Conservation (phyloP, 2,888 invertebrate species). For the Marronus borbonicus region DNA sequence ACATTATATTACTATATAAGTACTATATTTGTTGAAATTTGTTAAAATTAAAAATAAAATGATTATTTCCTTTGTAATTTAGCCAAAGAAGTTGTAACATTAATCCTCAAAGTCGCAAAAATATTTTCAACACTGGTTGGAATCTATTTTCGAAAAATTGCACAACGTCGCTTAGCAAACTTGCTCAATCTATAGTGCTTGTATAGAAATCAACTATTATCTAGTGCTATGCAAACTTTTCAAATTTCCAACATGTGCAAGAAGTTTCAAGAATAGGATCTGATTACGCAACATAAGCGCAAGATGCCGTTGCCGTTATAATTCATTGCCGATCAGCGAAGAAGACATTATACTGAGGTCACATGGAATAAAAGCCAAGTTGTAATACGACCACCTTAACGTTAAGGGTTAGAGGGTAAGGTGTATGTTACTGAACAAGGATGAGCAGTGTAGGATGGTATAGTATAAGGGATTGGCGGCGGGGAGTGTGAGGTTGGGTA, state of each 20-base stretch:
- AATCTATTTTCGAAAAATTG: no score
- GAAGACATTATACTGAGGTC: conserved; percentile 29
- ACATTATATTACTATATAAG: no score
- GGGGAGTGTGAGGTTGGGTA: conserved; percentile 51
- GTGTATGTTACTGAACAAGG: conserved; percentile 59
- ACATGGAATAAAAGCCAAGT: conserved; percentile 55
- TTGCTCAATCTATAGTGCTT: no score
- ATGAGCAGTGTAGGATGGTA: conserved; percentile 54
- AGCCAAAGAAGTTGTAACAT: no score
- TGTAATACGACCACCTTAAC: conserved; percentile 59
- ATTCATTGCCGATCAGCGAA: conserved; percentile 32
- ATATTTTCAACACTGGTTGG: no score
- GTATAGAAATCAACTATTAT: no score
- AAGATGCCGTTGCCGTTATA: conserved; percentile 14
- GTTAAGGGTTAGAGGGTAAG: conserved; percentile 60
- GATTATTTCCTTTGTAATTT: no score
- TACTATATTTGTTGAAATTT: no score
- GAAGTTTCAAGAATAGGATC: conserved; percentile 7
- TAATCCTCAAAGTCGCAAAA: no score
- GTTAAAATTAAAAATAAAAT: no score
- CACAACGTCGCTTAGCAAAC: no score
- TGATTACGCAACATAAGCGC: conserved; percentile 21
- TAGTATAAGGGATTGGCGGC: conserved; percentile 53
- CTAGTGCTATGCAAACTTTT: no score
- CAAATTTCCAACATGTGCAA: background rate